These are phyloP conservation scores for Nibea coibor DNA, from an alignment of 2,113 vertebrate species.

Conservation along the genomic window DNA sequence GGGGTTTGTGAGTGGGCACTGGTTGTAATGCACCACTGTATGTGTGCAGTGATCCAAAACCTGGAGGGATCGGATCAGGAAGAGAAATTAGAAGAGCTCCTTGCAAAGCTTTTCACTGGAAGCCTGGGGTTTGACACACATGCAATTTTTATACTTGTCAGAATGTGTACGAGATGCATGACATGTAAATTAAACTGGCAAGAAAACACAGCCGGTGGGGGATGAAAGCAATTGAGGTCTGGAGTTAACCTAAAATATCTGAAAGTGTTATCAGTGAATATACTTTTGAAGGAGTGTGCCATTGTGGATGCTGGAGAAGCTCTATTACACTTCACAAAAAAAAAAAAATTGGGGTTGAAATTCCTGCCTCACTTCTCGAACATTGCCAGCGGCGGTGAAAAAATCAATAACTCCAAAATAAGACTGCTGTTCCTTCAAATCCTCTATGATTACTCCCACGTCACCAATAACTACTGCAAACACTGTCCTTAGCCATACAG, in stretches of 20 bases:
- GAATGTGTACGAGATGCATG: constrained; percentile 68
- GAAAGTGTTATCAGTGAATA: constrained; percentile 51
- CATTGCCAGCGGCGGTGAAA: constrained; percentile 54
- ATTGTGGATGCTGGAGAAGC: constrained; percentile 48
- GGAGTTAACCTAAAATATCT: constrained; percentile 62
- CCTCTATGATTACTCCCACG: constrained; percentile 65
- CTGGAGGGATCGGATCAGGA: constrained; percentile 65
- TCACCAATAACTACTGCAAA: constrained; percentile 66
- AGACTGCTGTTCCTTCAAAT: constrained; percentile 62
- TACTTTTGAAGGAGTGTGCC: constrained; percentile 42
- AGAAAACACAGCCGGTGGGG: constrained; percentile 63
- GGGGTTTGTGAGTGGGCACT: constrained; percentile 16
- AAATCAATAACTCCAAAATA: constrained; percentile 75
- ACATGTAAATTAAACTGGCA: constrained; percentile 80
- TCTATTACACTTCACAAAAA: constrained; percentile 39
- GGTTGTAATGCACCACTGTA: constrained; percentile 37
- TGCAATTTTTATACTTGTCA: constrained; percentile 78
- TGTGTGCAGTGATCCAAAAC: constrained; percentile 70
- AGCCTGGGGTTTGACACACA: constrained; percentile 72
- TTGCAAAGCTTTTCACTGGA: constrained; percentile 47
- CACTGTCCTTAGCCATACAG: constrained; percentile 41
- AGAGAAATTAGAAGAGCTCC: constrained; percentile 55
- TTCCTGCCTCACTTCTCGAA: constrained; percentile 57
- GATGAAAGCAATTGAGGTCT: constrained; percentile 54
- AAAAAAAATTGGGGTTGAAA: constrained; percentile 30